Evolutionary conservation across 2,797 vertebrate species (phyloP), one percentile per base, ranked within the genome.

Genomic region (Thaleichthys pacificus): DNA sequence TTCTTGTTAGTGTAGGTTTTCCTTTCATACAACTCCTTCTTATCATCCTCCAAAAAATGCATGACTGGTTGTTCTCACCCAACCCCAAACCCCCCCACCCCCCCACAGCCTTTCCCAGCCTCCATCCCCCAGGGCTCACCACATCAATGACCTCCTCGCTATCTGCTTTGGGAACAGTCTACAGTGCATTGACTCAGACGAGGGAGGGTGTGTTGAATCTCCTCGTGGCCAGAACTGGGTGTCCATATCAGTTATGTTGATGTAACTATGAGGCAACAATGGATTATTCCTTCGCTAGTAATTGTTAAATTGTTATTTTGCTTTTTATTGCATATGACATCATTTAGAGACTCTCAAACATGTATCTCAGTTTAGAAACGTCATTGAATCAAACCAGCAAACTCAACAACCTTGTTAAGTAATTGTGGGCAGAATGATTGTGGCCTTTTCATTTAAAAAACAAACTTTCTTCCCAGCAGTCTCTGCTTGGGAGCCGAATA

Each of bases 1-100:
- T 88, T 85, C 83, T 80, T 94, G 88, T 93, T 92, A 85, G 90
- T 92, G 85, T 90, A 91, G 90, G 91, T 88, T 91, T 91, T 88
- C 84, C 87, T 91, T 92, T 90, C 82, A 74, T 76, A 30, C 73
- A 62, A 69, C 84, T 87, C 86, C 83, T 83, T 92, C 89, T 93
- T 92, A 93, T 93, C 89, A 90, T 87, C 84, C 88, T 93, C 91
- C 87, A 91, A 89, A 91, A 76, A 91, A 90, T 85, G 88, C 84
- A 86, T 91, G 89, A 88, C 83, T 80, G 84, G 79, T 87, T 85
- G 88, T 91, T 87, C 82, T 74, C 85, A 85, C 86, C 86, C 88
- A 88, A 9, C 38, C 38, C 8, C 38, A 11, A 12, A 11, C 38
- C 7, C 38, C 38, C 1, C 8, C 38, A n/a, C 22, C 38, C 7